Percentiles rank a stretch among this genome's conserved stretches.
phyloP scores from a whole-genome alignment of 2,797 vertebrate genomes.

The Erethizon dorsatum region DNA sequence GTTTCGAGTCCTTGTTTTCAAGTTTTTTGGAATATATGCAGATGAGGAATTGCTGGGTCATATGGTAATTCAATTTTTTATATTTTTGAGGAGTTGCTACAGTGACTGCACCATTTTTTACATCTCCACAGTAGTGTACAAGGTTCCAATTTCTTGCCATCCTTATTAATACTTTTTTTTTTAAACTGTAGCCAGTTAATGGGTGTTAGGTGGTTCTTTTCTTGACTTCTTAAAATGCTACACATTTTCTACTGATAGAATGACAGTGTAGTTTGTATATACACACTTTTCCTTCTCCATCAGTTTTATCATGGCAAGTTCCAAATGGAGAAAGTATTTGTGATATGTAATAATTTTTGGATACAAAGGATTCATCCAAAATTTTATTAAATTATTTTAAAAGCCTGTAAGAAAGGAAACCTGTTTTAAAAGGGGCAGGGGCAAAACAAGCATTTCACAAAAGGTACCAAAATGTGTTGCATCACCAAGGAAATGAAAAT shows the following conservation, averaged over 20 bases:
- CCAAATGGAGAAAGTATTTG: background rate
- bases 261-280: background rate
- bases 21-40: background rate
- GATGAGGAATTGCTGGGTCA: background rate
- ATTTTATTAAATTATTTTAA: background rate
- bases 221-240: background rate
- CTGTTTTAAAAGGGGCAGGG: background rate
- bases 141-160: background rate
- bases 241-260: background rate
- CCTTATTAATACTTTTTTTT: background rate
- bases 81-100: background rate
- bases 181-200: background rate
- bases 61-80: background rate
- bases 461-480: background rate
- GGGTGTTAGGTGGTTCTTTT: background rate
- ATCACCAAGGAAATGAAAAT: constrained; percentile 23
- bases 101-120: background rate
- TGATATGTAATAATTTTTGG: background rate
- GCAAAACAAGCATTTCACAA: constrained; percentile 39
- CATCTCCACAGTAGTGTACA: background rate
- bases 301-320: background rate
- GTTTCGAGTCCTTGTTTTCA: background rate
- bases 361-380: background rate
- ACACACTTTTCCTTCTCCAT: background rate
- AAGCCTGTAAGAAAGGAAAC: background rate